phyloP scores from a whole-genome alignment of 2,888 invertebrate species.

The Hyposoter didymator region DNA sequence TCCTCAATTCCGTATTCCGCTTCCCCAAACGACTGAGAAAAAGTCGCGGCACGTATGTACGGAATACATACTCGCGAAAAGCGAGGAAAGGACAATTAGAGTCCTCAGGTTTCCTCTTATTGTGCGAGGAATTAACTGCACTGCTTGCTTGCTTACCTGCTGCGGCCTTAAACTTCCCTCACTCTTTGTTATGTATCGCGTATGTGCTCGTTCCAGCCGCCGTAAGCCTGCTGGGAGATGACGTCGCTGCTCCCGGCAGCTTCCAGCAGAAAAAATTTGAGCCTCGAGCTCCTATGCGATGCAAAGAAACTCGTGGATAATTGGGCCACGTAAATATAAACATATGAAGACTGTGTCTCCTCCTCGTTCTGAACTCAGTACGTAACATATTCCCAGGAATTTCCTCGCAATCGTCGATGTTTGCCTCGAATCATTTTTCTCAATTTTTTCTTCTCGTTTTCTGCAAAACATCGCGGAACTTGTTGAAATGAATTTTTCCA shows the following conservation, averaged over 20 bases:
- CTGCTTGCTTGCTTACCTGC: constrained; percentile 57
- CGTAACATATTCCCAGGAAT: constrained; percentile 6
- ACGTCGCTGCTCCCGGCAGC: constrained; percentile 28
- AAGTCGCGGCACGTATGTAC: constrained; percentile 48
- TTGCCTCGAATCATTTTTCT: not conserved
- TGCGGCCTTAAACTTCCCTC: constrained; percentile 48
- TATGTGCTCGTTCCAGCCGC: constrained; percentile 18
- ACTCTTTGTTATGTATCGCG: constrained; percentile 16
- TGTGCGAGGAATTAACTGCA: constrained; percentile 78
- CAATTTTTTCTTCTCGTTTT: not conserved
- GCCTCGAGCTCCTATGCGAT: constrained; percentile 73
- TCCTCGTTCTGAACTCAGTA: constrained; percentile 21
- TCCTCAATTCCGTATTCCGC: constrained; percentile 14
- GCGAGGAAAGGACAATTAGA: constrained; percentile 5
- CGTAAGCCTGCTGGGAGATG: constrained; percentile 30
- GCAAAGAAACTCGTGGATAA: constrained; percentile 35
- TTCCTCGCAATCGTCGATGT: not conserved
- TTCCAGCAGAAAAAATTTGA: constrained; percentile 76
- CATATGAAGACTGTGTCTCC: constrained; percentile 3
- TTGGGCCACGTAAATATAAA: constrained; percentile 12
- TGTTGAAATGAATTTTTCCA: too few species aligned
- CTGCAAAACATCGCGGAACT: too few species aligned
- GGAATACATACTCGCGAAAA: constrained; percentile 17
- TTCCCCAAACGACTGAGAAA: constrained; percentile 63
- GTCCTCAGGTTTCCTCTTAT: constrained; percentile 75